Evolutionary conservation across 1,140 invertebrate species (phyloP).

Genomic region (Saccostrea cuccullata): DNA sequence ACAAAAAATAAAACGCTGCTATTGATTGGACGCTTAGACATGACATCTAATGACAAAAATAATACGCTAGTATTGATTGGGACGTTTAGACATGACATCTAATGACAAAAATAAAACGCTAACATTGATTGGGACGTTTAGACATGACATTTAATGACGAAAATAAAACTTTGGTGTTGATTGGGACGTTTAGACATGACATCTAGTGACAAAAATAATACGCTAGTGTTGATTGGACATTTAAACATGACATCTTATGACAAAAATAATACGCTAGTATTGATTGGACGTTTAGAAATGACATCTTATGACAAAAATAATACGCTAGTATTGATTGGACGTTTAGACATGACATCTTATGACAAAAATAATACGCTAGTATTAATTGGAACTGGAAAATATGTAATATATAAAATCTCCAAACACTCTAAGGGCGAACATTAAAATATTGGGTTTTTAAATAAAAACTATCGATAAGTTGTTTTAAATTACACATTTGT

Average conservation of each 20-base stretch:
- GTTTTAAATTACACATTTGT: too few species aligned
- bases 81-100: constrained; percentile 31
- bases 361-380: too few species aligned
- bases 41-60: constrained; percentile 12
- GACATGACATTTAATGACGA: constrained; percentile 22
- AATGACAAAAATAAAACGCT: not conserved
- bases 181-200: not conserved
- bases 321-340: not conserved
- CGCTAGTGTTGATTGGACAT: not conserved
- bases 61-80: too few species aligned
- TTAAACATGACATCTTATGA: constrained; percentile 33
- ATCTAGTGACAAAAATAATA: not conserved
- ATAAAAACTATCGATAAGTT: too few species aligned
- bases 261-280: too few species aligned
- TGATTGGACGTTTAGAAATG: not conserved
- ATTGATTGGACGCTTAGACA: not conserved
- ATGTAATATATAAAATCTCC: too few species aligned
- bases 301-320: not conserved
- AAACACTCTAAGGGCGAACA: too few species aligned
- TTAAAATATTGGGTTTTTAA: too few species aligned
- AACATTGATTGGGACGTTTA: not conserved
- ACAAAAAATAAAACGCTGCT: too few species aligned
- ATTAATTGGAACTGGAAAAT: too few species aligned
- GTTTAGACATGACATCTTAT: constrained; percentile 37
- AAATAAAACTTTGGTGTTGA: too few species aligned